Conservation (phyloP, 1,140 invertebrate species). For the Hyposmocoma kahamanoa region DNA sequence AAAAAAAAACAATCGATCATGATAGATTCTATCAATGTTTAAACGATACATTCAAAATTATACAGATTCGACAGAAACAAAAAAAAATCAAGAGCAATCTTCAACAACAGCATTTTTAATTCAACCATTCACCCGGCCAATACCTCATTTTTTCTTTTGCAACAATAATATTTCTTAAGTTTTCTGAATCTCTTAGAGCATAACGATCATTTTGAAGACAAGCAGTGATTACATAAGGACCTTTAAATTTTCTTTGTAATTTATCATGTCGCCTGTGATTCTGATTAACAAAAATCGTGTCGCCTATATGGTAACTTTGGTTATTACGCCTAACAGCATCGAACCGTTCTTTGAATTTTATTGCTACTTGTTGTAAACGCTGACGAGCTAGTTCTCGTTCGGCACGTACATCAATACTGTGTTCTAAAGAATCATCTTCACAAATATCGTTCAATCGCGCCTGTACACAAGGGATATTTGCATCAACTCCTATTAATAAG, state of each 20-base stretch:
- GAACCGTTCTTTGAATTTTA: constrained; percentile 28
- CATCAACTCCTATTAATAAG: constrained; percentile 24
- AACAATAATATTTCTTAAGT: constrained; percentile 20
- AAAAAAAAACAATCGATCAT: no score
- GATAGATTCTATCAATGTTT: no score
- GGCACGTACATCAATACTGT: constrained; percentile 12
- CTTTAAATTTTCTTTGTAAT: constrained; percentile 29
- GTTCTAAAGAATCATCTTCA: neutral
- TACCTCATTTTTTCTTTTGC: constrained; percentile 30
- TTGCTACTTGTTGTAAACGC: constrained; percentile 11
- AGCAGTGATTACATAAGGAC: constrained; percentile 27
- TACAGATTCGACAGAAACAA: no score
- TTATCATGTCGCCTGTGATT: constrained; percentile 31
- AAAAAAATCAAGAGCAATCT: no score
- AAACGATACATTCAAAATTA: no score
- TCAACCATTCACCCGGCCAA: constrained; percentile 15
- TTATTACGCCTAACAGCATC: constrained; percentile 21
- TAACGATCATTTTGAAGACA: constrained; percentile 20
- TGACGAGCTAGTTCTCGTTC: constrained; percentile 17
- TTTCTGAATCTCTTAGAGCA: constrained; percentile 14
- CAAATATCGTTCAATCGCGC: constrained; percentile 18
- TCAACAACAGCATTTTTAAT: neutral
- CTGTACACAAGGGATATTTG: constrained; percentile 25
- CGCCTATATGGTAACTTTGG: constrained; percentile 17
- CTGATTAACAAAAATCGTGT: constrained; percentile 32